Base-by-base conservation (phyloP, 2,888 invertebrate genomes). In the Allophyes oxyacanthae region DNA sequence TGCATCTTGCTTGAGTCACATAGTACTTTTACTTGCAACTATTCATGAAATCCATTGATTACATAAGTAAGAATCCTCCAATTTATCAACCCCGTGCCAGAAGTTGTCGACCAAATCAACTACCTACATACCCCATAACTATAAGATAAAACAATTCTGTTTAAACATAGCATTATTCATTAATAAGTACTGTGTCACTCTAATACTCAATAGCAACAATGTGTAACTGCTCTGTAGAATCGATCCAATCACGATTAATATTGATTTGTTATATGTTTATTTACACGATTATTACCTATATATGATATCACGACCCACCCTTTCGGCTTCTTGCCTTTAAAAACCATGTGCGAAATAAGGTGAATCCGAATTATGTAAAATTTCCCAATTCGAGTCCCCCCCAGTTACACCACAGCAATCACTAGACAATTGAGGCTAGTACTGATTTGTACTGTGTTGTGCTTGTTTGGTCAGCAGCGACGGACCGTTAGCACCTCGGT, bases 381-480 rank as follows among this genome's bases (percentile, higher is more conserved):
- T 69, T 66, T 62, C 56, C 77, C 77, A 72, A 64, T 79, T 81
- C 73, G 80, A 78, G 65, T 75, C 79, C 78, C 20, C 82, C 74
- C 68, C 72, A 72, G 72, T 67, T 75, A 79, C 79, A 83, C 84
- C 82, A 82, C 73, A 76, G 80, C 75, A 79, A 79, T 69, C 78
- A 82, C 80, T 82, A 83, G 77, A 82, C 72, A 81, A 82, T 88
- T 86, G 87, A 85, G 90, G 90, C 89, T 87, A 88, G 88, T 89
- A 94, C 91, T 93, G 92, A 93, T 88, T 82, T 90, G 91, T 90
- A 90, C 91, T 88, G 85, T 92, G 89, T 92, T 92, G 87, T 91
- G 91, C 92, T 94, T 93, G 91, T 92, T 92, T 92, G 93, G 92
- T 92, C 93, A 92, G 93, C 93, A 92, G 93, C 93, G 85, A 91